Percentiles rank a stretch among this genome's conserved stretches.
phyloP scores from a whole-genome alignment of 2,888 invertebrate species.

The Abrostola triplasia region DNA sequence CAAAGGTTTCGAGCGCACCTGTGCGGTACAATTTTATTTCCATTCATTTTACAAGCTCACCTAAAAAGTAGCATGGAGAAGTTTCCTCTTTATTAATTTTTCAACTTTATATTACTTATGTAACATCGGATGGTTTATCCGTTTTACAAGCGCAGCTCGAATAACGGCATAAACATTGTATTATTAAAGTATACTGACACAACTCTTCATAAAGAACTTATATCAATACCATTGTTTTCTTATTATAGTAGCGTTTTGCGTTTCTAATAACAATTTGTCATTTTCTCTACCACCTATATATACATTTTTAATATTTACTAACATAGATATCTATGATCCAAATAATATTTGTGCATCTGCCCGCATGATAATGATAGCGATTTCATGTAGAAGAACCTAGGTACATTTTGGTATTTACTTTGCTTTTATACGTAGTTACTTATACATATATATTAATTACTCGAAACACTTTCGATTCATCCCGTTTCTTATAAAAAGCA shows the following conservation, averaged over 20 bases:
- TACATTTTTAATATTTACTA: slow-evolving; percentile 47
- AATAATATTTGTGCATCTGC: slow-evolving; percentile 42
- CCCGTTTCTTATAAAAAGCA: slow-evolving; percentile 70
- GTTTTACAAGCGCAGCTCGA: slow-evolving; percentile 63
- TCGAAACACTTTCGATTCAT: slow-evolving; percentile 66
- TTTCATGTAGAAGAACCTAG: too few species aligned
- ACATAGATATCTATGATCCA: slow-evolving; percentile 48
- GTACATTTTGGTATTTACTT: slow-evolving; percentile 36
- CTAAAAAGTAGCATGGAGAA: slow-evolving; percentile 85
- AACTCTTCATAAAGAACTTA: too few species aligned
- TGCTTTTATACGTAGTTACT: slow-evolving; percentile 25
- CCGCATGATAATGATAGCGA: slow-evolving; percentile 43
- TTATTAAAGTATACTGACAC: slow-evolving; percentile 45
- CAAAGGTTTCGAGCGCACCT: slow-evolving; percentile 87
- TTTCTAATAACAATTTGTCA: slow-evolving; percentile 50
- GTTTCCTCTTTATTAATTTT: slow-evolving; percentile 88
- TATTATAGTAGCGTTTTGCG: slow-evolving; percentile 38
- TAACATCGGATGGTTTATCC: slow-evolving; percentile 81
- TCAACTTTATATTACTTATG: slow-evolving; percentile 87
- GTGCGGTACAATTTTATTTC: slow-evolving; percentile 87
- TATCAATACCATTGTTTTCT: slow-evolving; percentile 40
- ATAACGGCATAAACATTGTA: slow-evolving; percentile 54
- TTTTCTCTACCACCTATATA: slow-evolving; percentile 13
- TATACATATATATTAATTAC: slow-evolving; percentile 53
- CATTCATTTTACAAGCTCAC: slow-evolving; percentile 87